Percentiles rank a stretch among this genome's conserved stretches.
Evolutionary conservation across 2,797 vertebrate species (phyloP).

Genomic region (Antennarius maculatus): DNA sequence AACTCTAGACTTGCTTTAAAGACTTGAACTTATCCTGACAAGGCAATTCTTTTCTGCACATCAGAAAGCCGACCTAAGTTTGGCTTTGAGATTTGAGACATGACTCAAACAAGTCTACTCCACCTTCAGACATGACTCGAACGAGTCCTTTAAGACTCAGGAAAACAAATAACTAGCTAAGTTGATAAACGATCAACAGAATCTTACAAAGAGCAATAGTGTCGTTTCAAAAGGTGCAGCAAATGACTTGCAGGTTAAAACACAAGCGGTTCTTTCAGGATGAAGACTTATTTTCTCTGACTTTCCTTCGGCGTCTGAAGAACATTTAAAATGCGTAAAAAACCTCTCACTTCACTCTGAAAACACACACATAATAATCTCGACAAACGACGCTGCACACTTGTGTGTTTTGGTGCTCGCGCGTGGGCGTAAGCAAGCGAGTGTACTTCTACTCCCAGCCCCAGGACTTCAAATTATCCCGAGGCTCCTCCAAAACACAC

Average conservation of each 20-base stretch:
- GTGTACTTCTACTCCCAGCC: constrained; percentile 53
- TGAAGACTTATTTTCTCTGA: constrained; percentile 20
- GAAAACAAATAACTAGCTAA: no score
- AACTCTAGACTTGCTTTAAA: not conserved
- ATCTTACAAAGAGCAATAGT: no score
- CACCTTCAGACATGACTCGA: not conserved
- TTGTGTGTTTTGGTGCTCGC: constrained; percentile 20
- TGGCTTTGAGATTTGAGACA: not conserved
- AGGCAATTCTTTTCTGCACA: not conserved
- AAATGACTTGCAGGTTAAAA: not conserved
- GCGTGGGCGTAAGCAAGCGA: constrained; percentile 46
- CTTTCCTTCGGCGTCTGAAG: constrained; percentile 30
- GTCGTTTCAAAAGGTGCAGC: no score
- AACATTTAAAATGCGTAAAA: constrained; percentile 37
- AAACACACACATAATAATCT: constrained; percentile 29
- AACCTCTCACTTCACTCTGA: constrained; percentile 26
- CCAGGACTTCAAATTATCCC: constrained; percentile 71
- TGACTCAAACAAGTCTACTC: not conserved
- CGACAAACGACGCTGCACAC: constrained; percentile 23
- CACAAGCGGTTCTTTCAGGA: constrained; percentile 9
- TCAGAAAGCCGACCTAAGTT: not conserved
- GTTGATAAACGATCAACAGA: no score
- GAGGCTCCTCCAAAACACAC: constrained; percentile 74
- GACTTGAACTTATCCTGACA: not conserved
- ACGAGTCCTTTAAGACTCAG: not conserved